These are phyloP conservation scores for Cephus nigrinus DNA, from an alignment of 2,888 invertebrate genomes.

Conservation along the genomic window DNA sequence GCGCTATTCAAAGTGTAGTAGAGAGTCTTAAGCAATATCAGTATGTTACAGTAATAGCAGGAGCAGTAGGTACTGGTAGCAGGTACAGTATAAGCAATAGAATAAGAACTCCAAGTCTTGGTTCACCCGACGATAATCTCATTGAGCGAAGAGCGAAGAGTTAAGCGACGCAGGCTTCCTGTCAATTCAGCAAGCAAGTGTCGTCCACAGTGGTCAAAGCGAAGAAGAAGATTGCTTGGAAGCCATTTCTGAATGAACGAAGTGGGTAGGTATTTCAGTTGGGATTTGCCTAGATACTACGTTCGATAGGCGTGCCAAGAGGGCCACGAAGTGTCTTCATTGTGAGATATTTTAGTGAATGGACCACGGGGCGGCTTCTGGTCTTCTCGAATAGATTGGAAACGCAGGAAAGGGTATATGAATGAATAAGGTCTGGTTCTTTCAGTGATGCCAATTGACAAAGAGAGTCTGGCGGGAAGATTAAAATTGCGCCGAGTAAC, in stretches of 20 bases:
- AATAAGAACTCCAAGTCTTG: neutral
- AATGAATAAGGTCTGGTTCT: neutral
- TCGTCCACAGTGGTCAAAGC: slow-evolving; percentile 45
- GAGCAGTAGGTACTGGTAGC: neutral
- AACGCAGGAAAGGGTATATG: slow-evolving; percentile 22
- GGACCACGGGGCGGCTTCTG: slow-evolving; percentile 27
- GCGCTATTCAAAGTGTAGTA: neutral
- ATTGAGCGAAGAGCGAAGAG: slow-evolving; percentile 49
- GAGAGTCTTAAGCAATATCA: neutral
- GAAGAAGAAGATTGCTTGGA: slow-evolving; percentile 34
- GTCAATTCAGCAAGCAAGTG: slow-evolving; percentile 58
- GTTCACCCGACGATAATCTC: slow-evolving; percentile 49
- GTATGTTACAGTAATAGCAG: neutral
- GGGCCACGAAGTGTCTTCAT: slow-evolving; percentile 21
- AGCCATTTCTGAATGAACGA: slow-evolving; percentile 45
- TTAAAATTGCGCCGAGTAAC: neutral
- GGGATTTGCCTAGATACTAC: slow-evolving; percentile 49
- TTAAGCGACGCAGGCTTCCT: slow-evolving; percentile 59
- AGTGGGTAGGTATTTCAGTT: slow-evolving; percentile 31
- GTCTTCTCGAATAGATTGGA: slow-evolving; percentile 38
- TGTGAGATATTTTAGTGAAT: slow-evolving; percentile 37
- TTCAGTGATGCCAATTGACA: neutral
- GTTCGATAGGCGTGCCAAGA: slow-evolving; percentile 41
- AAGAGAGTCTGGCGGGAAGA: neutral
- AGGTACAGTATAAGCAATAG: neutral